phyloP scores from a whole-genome alignment of 2,888 invertebrate species.

The Mesochorus sp. region DNA sequence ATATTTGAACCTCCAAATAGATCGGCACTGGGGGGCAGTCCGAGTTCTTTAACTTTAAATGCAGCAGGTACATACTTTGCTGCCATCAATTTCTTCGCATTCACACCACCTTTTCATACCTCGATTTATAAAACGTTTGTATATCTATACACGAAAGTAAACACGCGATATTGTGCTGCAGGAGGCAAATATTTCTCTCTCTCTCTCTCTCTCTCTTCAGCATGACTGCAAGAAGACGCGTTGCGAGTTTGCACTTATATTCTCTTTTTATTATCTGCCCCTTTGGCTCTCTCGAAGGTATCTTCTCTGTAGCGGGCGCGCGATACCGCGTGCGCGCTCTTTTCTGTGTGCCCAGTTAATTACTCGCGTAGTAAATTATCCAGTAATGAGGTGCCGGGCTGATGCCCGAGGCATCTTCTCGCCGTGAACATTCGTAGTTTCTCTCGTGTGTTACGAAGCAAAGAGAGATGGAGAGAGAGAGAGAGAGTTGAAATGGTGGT shows the following conservation, averaged over 20 bases:
- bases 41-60: slow-evolving; percentile 71
- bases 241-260: slow-evolving; percentile 18
- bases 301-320: no score
- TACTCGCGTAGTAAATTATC: slow-evolving; percentile 81
- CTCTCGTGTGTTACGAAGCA: slow-evolving; percentile 47
- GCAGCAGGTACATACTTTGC: slow-evolving; percentile 60
- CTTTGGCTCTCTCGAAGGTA: no score
- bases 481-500: slow-evolving; percentile 44
- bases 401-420: slow-evolving; percentile 73
- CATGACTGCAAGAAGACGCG: background rate
- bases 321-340: slow-evolving; percentile 70
- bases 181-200: slow-evolving; percentile 25
- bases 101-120: slow-evolving; percentile 39
- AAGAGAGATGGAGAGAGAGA: no score
- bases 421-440: slow-evolving; percentile 40
- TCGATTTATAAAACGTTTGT: slow-evolving; percentile 23
- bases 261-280: no score
- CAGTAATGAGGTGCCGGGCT: slow-evolving; percentile 81
- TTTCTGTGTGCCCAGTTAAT: slow-evolving; percentile 81
- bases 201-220: background rate
- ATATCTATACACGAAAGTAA: slow-evolving; percentile 27
- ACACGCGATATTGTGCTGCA: slow-evolving; percentile 44
- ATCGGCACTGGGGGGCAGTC: background rate
- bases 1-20: background rate
- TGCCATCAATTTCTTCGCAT: slow-evolving; percentile 37